These are phyloP conservation scores for Microcebus murinus DNA, from an alignment of 2,113 vertebrate species.

Conservation along the genomic window DNA sequence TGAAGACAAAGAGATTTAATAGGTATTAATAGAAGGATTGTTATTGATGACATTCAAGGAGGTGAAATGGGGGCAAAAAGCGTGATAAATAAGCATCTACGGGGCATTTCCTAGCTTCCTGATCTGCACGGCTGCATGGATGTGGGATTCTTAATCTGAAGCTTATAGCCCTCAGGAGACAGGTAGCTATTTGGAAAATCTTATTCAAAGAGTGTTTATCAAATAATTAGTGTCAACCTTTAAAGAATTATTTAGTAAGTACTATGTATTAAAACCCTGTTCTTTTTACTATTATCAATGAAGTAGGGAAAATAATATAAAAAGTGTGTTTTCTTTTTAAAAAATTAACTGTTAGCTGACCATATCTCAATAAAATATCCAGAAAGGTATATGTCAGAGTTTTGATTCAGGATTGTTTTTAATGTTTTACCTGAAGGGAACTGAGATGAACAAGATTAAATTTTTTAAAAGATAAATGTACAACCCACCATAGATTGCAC, in stretches of 20 bases:
- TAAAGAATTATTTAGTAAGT: slow-evolving; percentile 11
- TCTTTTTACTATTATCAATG: background rate
- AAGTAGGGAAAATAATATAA: background rate
- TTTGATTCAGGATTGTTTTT: background rate
- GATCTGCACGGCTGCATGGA: background rate
- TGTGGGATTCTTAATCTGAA: background rate
- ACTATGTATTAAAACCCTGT: background rate
- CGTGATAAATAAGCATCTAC: background rate
- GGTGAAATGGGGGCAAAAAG: background rate
- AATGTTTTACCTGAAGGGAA: background rate
- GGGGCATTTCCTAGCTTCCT: background rate
- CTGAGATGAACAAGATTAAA: background rate
- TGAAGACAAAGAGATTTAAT: background rate
- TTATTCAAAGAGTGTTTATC: background rate
- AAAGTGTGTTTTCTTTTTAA: background rate
- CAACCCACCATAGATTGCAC: background rate
- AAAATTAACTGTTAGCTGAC: background rate
- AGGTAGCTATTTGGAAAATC: background rate
- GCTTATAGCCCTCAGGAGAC: background rate
- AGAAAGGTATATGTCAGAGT: background rate
- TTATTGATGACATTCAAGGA: background rate
- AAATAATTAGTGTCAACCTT: background rate
- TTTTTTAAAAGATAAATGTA: background rate
- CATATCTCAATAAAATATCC: background rate
- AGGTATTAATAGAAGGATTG: background rate